A percentile compares a stretch with the other conserved stretches of the same genome.
Evolutionary conservation across 2,797 vertebrate species (phyloP).

Genomic region (Orestias chungarensis): DNA sequence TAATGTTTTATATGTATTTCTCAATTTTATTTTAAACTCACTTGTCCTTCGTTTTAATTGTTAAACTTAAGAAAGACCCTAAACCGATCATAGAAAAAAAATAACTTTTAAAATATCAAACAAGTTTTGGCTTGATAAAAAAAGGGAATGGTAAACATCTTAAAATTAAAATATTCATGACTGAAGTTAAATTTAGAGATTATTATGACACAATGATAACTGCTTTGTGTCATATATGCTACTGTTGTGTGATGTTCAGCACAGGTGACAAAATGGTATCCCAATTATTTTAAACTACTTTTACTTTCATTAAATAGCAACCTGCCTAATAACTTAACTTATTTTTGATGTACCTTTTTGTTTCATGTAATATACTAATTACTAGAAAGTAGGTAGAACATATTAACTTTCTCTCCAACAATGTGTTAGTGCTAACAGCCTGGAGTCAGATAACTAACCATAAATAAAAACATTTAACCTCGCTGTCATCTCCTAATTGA

Average conservation of each 20-base stretch:
- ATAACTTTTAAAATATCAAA: too few species aligned
- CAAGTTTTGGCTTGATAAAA: too few species aligned
- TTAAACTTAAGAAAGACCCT: too few species aligned
- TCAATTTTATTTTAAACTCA: too few species aligned
- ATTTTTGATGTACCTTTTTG: not conserved
- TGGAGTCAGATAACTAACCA: conserved; percentile 29
- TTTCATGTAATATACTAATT: conserved; percentile 74
- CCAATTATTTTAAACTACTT: not conserved
- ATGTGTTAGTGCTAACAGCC: conserved; percentile 20
- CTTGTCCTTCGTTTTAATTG: too few species aligned
- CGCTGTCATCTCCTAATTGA: conserved; percentile 45
- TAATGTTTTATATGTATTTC: too few species aligned
- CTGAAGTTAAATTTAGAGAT: too few species aligned
- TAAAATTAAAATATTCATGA: too few species aligned
- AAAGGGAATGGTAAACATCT: too few species aligned
- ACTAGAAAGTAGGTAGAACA: conserved; percentile 1
- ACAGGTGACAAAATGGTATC: not conserved
- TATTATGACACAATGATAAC: not conserved
- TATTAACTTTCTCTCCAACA: not conserved
- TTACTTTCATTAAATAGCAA: not conserved
- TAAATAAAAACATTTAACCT: conserved; percentile 33
- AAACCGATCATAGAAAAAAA: too few species aligned
- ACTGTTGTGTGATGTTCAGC: not conserved
- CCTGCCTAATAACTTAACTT: not conserved
- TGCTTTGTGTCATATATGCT: not conserved